Conservation (phyloP, 53 echinoderm and acorn worm genomes). For the Crossaster papposus region DNA sequence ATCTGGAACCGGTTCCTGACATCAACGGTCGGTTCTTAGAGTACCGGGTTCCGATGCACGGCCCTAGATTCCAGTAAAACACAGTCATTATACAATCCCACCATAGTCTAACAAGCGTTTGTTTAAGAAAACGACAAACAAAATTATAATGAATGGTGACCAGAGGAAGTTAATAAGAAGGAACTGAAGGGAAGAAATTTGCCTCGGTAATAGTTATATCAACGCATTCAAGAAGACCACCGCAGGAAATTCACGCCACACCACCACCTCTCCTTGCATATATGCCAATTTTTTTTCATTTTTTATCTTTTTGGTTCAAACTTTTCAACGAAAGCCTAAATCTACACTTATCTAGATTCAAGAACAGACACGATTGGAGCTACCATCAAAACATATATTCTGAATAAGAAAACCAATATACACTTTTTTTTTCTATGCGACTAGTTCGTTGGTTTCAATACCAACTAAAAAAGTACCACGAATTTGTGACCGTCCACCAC, state of each 20-base stretch:
- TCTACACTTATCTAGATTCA: constrained; percentile 18
- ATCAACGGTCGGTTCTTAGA: too few species aligned
- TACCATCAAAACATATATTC: neutral
- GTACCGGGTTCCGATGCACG: too few species aligned
- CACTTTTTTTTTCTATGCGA: constrained; percentile 34
- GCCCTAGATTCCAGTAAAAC: too few species aligned
- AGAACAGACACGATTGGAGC: constrained; percentile 26
- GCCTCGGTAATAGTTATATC: neutral
- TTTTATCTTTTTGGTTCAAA: neutral
- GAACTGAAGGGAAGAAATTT: neutral
- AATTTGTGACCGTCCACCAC: constrained; percentile 54
- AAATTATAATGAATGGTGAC: neutral
- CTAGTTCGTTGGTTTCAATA: constrained; percentile 31
- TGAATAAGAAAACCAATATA: constrained; percentile 27
- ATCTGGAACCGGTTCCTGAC: too few species aligned
- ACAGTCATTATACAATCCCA: neutral
- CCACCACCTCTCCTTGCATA: constrained; percentile 20
- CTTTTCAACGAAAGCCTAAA: neutral
- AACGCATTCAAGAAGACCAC: constrained; percentile 25
- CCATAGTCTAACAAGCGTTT: neutral
- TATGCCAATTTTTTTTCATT: neutral
- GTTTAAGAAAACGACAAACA: neutral
- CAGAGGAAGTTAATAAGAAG: neutral
- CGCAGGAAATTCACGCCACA: constrained; percentile 34
- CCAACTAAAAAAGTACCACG: constrained; percentile 57